Base-by-base conservation (phyloP, 2,888 invertebrate genomes). In the Micropterix aruncella region DNA sequence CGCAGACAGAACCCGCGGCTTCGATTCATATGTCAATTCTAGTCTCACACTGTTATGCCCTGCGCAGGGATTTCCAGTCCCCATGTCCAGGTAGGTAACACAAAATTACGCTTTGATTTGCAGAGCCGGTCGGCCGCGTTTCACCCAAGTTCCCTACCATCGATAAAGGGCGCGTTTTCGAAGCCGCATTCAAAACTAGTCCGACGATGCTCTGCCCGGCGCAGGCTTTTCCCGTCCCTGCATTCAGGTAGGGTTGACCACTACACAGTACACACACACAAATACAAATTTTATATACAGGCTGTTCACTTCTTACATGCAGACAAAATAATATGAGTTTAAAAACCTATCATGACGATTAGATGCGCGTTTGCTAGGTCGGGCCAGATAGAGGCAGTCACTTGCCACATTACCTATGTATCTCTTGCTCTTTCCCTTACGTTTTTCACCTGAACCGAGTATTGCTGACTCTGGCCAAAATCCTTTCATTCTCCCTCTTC, bases 41-140 rank as follows among this genome's bases (percentile, higher is more conserved):
- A 74, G 73, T 58, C 66, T 80, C 54, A 79, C 81, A 40, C 60
- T 85, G 50, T 65, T 81, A 53, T 85, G 84, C 62, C 83, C 83
- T 46, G 83, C 83, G 16, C 84, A 84, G 62, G 82, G 80, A 18
- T 85, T 76, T 66, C 84, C 84, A 48, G 77, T 82, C 59, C 83
- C 84, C 56, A 64, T 75, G 51, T 77, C 78, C 74, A 80, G 81
- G 82, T 84, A 78, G 69, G 50, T 44, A 7, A 39, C 27, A 9
- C 16, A 12, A 14, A 19, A 9, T 36, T 40, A 7, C 12, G 9
- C 16, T 38, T 18, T 40, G 40, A 40, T 17, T 50, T 53, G 43
- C 46, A 51, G 82, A 82, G 56, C 82, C 82, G 2, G 74, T 80
- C 48, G 79, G 79, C 60, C 74, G 76, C 48, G 79, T 80, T 57